phyloP scores from a whole-genome alignment of 2,113 vertebrate genomes.

The Cebus imitator region DNA sequence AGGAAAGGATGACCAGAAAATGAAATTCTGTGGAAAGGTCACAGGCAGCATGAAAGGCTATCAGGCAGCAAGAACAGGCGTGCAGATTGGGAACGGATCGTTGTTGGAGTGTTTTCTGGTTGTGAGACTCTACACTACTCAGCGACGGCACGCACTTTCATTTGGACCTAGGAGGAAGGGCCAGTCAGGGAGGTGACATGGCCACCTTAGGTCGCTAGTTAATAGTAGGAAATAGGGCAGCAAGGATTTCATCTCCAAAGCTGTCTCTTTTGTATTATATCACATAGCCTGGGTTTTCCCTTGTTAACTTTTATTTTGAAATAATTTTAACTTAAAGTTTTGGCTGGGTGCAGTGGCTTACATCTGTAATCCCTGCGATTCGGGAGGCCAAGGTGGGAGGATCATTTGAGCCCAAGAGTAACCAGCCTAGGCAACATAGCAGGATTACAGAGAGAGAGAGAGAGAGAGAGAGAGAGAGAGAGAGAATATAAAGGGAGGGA shows the following conservation, averaged over 20 bases:
- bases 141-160: neutral
- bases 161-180: neutral
- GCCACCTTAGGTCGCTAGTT: rapidly evolving
- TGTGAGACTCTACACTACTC: neutral
- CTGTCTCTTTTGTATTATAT: neutral
- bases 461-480: no score
- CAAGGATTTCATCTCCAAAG: neutral
- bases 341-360: no score
- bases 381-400: no score
- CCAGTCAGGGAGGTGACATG: neutral
- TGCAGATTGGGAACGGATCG: rapidly evolving
- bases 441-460: no score
- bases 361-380: no score
- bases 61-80: no score
- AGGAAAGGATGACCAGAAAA: neutral
- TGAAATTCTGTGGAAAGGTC: neutral
- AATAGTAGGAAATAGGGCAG: neutral
- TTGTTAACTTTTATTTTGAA: neutral
- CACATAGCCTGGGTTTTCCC: neutral
- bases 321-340: neutral
- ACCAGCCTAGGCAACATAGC: no score
- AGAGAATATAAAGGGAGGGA: no score
- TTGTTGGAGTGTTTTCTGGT: neutral
- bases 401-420: no score
- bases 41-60: rapidly evolving